phyloP scores from a whole-genome alignment of 2,888 invertebrate species.

The Habrosyne pyritoides region DNA sequence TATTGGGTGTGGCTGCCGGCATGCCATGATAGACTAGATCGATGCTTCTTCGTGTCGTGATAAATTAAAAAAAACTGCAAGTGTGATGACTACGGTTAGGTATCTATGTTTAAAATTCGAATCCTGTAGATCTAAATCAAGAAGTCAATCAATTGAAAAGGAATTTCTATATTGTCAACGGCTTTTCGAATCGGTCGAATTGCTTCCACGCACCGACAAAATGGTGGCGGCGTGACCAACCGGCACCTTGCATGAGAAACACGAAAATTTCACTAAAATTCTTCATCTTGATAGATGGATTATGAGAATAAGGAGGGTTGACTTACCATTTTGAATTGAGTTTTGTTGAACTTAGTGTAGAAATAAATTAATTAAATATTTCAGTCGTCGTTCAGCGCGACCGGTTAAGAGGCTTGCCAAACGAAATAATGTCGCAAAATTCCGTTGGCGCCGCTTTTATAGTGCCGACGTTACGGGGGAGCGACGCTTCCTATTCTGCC shows the following conservation, averaged over 20 bases:
- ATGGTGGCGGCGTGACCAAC: constrained; percentile 73
- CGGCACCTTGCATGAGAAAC: constrained; percentile 41
- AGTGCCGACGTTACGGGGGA: constrained; percentile 71
- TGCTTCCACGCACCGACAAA: constrained; percentile 55
- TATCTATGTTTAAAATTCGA: neutral
- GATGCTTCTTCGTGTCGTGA: neutral
- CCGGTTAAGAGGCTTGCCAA: constrained; percentile 88
- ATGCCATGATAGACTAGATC: constrained; percentile 41
- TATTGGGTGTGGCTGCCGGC: constrained; percentile 39
- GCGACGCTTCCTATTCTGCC: constrained; percentile 70
- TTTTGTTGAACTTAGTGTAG: constrained; percentile 75
- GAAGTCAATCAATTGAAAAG: neutral
- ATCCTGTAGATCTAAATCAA: neutral
- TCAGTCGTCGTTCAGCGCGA: constrained; percentile 84
- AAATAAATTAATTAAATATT: constrained; percentile 71
- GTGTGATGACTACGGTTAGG: no score
- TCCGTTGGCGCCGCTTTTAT: constrained; percentile 83
- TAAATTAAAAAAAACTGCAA: neutral
- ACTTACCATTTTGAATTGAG: constrained; percentile 81
- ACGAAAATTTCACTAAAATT: constrained; percentile 15
- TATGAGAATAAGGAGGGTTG: constrained; percentile 26
- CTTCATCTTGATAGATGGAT: constrained; percentile 14
- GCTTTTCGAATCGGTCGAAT: constrained; percentile 25
- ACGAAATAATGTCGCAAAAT: constrained; percentile 82
- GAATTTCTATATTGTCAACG: neutral